Conservation (phyloP, 1,140 invertebrate species). For the Lethrus apterus region DNA sequence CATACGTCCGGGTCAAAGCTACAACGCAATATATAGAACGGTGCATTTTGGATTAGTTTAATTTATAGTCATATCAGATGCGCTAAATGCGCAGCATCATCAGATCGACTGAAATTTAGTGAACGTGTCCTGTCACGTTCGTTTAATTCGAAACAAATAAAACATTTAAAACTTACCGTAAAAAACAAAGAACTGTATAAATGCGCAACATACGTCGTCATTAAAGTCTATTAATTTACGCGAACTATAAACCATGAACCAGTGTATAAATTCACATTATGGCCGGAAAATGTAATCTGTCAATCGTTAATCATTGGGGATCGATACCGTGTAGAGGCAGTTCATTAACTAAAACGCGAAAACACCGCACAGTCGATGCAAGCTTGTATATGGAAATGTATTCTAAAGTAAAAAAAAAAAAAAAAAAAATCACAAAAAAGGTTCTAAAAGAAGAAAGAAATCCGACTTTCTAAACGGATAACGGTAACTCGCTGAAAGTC, state of each 20-base stretch:
- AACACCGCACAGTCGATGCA: neutral
- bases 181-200: too few relatives aligned
- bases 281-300: constrained; percentile 29
- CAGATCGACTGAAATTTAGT: too few relatives aligned
- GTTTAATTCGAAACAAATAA: too few relatives aligned
- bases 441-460: constrained; percentile 4
- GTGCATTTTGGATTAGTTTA: neutral
- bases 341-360: constrained; percentile 1
- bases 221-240: too few relatives aligned
- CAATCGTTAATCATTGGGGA: constrained; percentile 26
- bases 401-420: neutral
- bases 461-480: neutral
- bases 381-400: too few relatives aligned
- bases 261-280: constrained; percentile 27
- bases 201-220: too few relatives aligned
- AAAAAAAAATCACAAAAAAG: constrained; percentile 1
- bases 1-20: too few relatives aligned
- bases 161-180: too few relatives aligned
- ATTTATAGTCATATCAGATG: neutral
- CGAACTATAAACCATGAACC: constrained; percentile 13
- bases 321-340: constrained; percentile 4
- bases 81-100: neutral
- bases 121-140: too few relatives aligned
- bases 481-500: neutral
- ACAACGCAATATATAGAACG: too few relatives aligned